These are phyloP conservation scores for Liasis olivaceus DNA, from an alignment of 2,797 vertebrate genomes.

Conservation along the genomic window DNA sequence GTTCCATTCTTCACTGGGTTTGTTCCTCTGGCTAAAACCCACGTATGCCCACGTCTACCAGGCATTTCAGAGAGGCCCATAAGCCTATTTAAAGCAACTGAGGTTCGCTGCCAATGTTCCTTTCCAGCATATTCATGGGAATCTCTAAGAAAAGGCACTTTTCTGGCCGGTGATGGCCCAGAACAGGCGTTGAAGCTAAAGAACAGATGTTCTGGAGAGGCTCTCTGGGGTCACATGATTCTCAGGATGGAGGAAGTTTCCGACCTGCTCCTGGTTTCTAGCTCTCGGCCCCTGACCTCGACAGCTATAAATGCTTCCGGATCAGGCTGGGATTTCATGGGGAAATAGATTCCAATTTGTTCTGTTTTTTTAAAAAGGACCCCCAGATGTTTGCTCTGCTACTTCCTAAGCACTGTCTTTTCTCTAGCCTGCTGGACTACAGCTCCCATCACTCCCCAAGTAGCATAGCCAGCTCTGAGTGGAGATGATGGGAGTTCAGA, in stretches of 20 bases:
- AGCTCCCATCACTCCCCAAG: not conserved
- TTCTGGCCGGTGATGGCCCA: not conserved
- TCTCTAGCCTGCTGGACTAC: not conserved
- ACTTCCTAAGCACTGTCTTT: not conserved
- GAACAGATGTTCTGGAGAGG: not conserved
- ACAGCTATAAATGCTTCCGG: not conserved
- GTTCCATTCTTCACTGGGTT: slow-evolving; percentile 17
- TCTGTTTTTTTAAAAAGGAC: not conserved
- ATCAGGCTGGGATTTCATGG: not conserved
- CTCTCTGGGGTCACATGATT: not conserved
- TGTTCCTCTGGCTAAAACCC: not conserved
- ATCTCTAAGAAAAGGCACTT: not conserved
- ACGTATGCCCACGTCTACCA: too few species aligned
- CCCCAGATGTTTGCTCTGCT: not conserved
- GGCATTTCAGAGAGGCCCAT: not conserved
- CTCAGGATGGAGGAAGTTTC: not conserved
- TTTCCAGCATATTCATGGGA: not conserved
- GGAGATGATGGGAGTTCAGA: not conserved
- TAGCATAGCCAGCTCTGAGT: not conserved
- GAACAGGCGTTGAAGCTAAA: not conserved
- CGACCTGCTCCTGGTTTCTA: not conserved
- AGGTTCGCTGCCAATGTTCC: not conserved
- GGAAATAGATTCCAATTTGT: not conserved
- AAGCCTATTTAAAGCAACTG: not conserved
- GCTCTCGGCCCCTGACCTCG: not conserved